Conservation (phyloP, 2,888 invertebrate species). For the Augiades crinisus region DNA sequence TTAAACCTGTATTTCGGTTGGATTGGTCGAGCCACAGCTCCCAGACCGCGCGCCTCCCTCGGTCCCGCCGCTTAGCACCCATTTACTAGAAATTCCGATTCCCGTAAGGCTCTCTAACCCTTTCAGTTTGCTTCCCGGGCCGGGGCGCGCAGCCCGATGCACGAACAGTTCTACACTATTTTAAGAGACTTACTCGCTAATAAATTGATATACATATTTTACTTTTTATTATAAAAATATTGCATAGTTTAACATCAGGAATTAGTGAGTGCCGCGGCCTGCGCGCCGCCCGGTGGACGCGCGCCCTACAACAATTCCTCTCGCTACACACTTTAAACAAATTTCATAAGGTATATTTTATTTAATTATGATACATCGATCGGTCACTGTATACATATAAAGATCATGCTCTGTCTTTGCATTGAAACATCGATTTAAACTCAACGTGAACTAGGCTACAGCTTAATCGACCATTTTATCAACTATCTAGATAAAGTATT, state of each 20-base stretch:
- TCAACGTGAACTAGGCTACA: constrained; percentile 59
- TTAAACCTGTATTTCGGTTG: constrained; percentile 39
- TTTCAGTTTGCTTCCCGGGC: constrained; percentile 39
- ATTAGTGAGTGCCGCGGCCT: constrained; percentile 25
- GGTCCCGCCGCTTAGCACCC: constrained; percentile 66
- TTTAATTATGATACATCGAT: constrained; percentile 24
- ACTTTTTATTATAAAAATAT: constrained; percentile 63
- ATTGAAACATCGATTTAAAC: constrained; percentile 34
- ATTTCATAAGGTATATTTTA: constrained; percentile 10
- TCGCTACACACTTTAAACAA: constrained; percentile 12
- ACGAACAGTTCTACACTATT: constrained; percentile 27
- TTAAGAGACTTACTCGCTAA: constrained; percentile 45
- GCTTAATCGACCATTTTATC: constrained; percentile 60
- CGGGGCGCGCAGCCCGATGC: constrained; percentile 43
- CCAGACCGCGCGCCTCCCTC: constrained; percentile 1
- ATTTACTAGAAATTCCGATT: constrained; percentile 45
- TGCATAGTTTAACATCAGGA: constrained; percentile 38
- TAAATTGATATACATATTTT: constrained; percentile 56
- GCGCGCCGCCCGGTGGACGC: constrained; percentile 34
- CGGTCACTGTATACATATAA: constrained; percentile 30
- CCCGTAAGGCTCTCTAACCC: constrained; percentile 54
- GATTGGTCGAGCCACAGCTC: constrained; percentile 35
- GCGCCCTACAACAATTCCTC: constrained; percentile 32
- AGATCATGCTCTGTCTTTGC: constrained; percentile 42
- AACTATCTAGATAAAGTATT: constrained; percentile 75